Evolutionary conservation across 2,888 invertebrate species (phyloP), one percentile per base, ranked within the genome.

Genomic region (Sesamia inferens): DNA sequence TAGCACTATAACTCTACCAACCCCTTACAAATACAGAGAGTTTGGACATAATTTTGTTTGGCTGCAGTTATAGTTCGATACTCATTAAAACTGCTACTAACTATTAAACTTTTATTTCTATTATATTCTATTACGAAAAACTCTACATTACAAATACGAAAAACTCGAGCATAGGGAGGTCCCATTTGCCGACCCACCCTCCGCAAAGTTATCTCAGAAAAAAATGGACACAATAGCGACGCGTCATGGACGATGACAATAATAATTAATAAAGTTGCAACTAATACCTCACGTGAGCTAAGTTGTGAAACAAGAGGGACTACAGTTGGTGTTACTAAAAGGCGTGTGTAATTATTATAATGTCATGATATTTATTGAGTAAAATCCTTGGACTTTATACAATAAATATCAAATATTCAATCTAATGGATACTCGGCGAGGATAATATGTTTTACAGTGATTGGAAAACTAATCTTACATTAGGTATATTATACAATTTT

Each of bases 241-340:
- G 62, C 58, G 22, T 64, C 55, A 57, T 42, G 39, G 55, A 68
- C 65, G 61, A 42, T 51, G 68, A 79, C 82, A 74, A 75, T 77
- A 82, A 82, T 75, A 80, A 83, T 85, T 83, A 82, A 88, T 84
- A 85, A 83, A 86, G 78, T 86, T 81, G 61, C 47, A 24, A 70
- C 77, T 85, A 86, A 85, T 85, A 85, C 81, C 77, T 84, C 83
- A 75, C 59, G 76, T 84, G 55, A 71, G 66, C 59, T 58, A 77
- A 65, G 80, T 79, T 71, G 14, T 19, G 47, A 69, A 71, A 62
- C 67, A 64, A 67, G 62, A 51, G 51, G 78, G 39, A 42, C 61
- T 63, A 72, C 77, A 55, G 66, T 70, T 74, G 61, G 61, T 47
- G 74, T 68, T 44, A 47, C 31, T 61, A 31, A 68, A n/a, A 19